A percentile compares a stretch with the other conserved stretches of the same genome.
Conservation (phyloP, 2,797 vertebrate genomes). For the Pygocentrus nattereri region DNA sequence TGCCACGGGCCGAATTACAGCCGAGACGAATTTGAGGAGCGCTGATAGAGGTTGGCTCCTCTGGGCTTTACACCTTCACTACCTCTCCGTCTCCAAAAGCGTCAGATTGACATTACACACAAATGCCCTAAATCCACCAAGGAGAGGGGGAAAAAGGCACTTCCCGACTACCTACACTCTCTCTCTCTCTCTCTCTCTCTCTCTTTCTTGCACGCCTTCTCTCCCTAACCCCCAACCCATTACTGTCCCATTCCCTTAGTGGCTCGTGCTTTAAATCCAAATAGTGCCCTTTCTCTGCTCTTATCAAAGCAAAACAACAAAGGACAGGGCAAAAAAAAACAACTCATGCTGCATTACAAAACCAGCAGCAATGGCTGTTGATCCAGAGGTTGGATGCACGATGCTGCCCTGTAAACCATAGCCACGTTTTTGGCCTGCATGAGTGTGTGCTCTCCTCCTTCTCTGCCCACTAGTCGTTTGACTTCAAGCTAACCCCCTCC, state of each 20-base stretch:
- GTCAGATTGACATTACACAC: constrained; percentile 74
- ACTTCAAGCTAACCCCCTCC: background rate
- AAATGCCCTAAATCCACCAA: constrained; percentile 75
- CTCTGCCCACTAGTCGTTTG: background rate
- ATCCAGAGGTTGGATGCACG: constrained; percentile 7
- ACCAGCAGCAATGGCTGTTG: background rate
- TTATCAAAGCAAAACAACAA: constrained; percentile 18
- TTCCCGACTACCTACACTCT: constrained; percentile 8
- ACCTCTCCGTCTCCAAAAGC: constrained; percentile 47
- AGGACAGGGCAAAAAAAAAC: background rate
- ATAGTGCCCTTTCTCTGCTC: constrained; percentile 34
- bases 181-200: constrained; percentile 47
- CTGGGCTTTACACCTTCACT: constrained; percentile 50
- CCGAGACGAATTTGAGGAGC: constrained; percentile 6
- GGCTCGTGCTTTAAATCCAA: constrained; percentile 36
- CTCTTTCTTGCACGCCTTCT: constrained; percentile 12
- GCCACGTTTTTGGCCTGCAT: background rate
- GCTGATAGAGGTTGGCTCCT: constrained; percentile 45
- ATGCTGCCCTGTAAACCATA: constrained; percentile 14
- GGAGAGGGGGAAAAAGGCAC: constrained; percentile 16
- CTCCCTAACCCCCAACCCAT: constrained; percentile 56
- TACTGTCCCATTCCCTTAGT: constrained; percentile 30
- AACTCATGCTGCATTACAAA: background rate
- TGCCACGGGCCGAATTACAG: constrained; percentile 24
- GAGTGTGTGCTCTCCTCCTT: background rate